Evolutionary conservation across 2,113 vertebrate genomes (phyloP).

Genomic region (Ictidomys tridecemlineatus): DNA sequence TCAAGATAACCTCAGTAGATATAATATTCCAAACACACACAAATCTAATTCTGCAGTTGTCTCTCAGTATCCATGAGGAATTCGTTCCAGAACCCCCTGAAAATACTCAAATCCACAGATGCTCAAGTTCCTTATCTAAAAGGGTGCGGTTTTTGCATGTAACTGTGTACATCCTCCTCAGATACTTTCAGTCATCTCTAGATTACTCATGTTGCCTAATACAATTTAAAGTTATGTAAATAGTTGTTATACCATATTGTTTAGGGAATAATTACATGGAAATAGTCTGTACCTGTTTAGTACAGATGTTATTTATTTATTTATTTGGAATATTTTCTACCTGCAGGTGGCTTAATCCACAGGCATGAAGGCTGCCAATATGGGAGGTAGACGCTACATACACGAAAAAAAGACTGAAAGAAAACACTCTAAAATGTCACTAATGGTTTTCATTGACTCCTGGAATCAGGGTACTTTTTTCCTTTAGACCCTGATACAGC

Average conservation of each 20-base stretch:
- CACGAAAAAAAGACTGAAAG: neutral
- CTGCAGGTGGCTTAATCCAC: neutral
- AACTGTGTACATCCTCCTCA: too few relatives aligned
- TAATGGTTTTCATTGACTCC: neutral
- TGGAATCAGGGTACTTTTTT: neutral
- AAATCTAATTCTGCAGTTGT: neutral
- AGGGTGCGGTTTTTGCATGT: neutral
- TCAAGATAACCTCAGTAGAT: neutral
- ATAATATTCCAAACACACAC: neutral
- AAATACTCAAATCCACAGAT: neutral
- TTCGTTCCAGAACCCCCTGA: neutral
- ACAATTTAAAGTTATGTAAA: neutral
- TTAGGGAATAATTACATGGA: neutral
- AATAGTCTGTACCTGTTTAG: neutral
- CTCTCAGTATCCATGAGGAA: too few relatives aligned
- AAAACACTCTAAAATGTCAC: neutral
- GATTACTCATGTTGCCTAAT: neutral
- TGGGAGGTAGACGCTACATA: rapidly evolving
- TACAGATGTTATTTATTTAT: neutral
- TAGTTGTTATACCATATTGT: neutral
- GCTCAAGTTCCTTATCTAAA: neutral
- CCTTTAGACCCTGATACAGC: neutral
- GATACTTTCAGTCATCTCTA: neutral
- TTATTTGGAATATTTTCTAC: neutral
- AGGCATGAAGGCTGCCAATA: neutral